These are phyloP conservation scores for Crax fasciolata DNA, from an alignment of 2,797 vertebrate genomes.

Conservation along the genomic window DNA sequence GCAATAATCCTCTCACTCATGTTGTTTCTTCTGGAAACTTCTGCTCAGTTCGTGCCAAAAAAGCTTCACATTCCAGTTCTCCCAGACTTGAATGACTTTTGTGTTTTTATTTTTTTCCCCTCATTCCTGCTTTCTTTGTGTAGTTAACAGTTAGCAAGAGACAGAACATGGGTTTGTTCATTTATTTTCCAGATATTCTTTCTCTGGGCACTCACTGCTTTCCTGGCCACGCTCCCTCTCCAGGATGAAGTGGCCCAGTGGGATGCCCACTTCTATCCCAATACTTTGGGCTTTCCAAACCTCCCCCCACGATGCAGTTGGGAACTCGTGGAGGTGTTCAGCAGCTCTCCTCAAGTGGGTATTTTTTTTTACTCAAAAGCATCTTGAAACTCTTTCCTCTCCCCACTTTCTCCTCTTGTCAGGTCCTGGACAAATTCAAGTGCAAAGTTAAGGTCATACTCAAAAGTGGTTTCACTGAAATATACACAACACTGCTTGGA, in stretches of 20 bases:
- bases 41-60: not conserved
- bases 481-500: fast-evolving
- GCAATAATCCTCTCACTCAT: slow-evolving; percentile 49
- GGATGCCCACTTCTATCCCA: not conserved
- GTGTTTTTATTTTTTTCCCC: not conserved
- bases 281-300: not conserved
- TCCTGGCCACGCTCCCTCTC: not conserved
- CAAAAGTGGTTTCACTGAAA: not conserved
- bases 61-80: not conserved
- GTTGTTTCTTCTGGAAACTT: slow-evolving; percentile 43
- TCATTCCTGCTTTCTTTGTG: not conserved
- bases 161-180: not conserved
- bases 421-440: not conserved
- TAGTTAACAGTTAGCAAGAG: not conserved
- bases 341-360: fast-evolving
- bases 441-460: not conserved
- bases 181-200: not conserved
- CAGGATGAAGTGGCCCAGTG: not conserved
- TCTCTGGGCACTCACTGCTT: not conserved
- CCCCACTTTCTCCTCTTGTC: not conserved
- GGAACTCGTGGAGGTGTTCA: not conserved
- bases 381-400: not conserved
- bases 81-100: not conserved
- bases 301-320: not conserved
- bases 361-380: not conserved